Conservation (phyloP, 2,888 invertebrate genomes). For the Thyatira batis region DNA sequence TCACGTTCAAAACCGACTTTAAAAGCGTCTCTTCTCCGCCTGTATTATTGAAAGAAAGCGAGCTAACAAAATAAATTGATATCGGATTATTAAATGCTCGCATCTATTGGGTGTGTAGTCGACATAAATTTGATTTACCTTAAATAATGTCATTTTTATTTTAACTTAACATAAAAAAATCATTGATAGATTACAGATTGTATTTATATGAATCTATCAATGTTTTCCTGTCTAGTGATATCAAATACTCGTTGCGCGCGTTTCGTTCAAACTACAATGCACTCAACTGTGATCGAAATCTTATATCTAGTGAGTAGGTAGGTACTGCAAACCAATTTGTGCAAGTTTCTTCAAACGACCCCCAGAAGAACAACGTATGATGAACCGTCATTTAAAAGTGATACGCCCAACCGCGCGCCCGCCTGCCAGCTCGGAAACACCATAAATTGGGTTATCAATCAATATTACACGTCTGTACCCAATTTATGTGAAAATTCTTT, state of each 20-base stretch:
- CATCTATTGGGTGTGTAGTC: conserved; percentile 58
- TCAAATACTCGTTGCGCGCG: conserved; percentile 16
- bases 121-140: conserved; percentile 43
- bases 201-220: conserved; percentile 20
- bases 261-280: conserved; percentile 23
- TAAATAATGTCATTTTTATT: conserved; percentile 9
- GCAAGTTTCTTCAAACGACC: conserved; percentile 41
- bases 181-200: conserved; percentile 12
- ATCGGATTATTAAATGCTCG: conserved; percentile 61
- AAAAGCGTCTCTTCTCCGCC: conserved; percentile 55
- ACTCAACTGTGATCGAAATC: conserved; percentile 34
- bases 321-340: conserved; percentile 50
- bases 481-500: conserved; percentile 49
- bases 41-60: conserved; percentile 62
- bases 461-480: conserved; percentile 53
- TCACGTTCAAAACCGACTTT: conserved; percentile 73
- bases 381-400: conserved; percentile 45
- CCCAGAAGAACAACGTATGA: conserved; percentile 44
- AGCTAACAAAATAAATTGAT: conserved; percentile 76
- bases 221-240: no score
- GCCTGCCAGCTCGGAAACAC: conserved; percentile 40
- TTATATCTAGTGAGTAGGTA: conserved; percentile 41
- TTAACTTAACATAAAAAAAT: conserved; percentile 7
- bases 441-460: conserved; percentile 62
- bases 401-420: conserved; percentile 24